These are phyloP conservation scores for Troides aeacus DNA, from an alignment of 2,888 invertebrate genomes.

Conservation along the genomic window DNA sequence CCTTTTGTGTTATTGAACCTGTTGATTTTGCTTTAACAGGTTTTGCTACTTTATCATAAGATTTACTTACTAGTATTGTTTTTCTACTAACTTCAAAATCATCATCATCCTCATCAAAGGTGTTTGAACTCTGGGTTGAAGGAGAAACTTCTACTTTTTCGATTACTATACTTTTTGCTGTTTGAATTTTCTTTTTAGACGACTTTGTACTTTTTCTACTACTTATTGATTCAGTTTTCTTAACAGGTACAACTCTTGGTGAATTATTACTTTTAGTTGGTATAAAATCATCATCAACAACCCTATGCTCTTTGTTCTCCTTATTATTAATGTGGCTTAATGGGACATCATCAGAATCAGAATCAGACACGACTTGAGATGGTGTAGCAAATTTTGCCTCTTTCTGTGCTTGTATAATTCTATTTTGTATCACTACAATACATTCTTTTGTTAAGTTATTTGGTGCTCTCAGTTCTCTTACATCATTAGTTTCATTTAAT, in stretches of 20 bases:
- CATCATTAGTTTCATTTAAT: slow-evolving; percentile 6
- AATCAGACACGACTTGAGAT: slow-evolving; percentile 56
- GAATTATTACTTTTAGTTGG: slow-evolving; percentile 35
- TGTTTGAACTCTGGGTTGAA: slow-evolving; percentile 45
- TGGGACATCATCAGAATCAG: slow-evolving; percentile 65
- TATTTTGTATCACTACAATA: slow-evolving; percentile 68
- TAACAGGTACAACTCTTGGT: slow-evolving; percentile 3
- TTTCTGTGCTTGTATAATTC: slow-evolving; percentile 51
- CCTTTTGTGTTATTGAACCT: slow-evolving; percentile 67
- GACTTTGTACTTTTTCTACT: slow-evolving; percentile 9
- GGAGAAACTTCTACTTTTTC: slow-evolving; percentile 25
- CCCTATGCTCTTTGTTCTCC: slow-evolving; percentile 30
- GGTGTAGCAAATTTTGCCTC: slow-evolving; percentile 31
- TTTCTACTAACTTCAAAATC: slow-evolving; percentile 58
- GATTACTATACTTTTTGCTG: slow-evolving; percentile 27
- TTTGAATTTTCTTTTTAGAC: background rate
- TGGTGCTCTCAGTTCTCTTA: slow-evolving; percentile 46
- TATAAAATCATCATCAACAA: slow-evolving; percentile 51
- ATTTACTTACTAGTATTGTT: slow-evolving; percentile 62
- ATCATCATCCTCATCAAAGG: slow-evolving; percentile 53
- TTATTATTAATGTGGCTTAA: slow-evolving; percentile 50
- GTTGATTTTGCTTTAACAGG: slow-evolving; percentile 67
- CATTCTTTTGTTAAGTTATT: slow-evolving; percentile 70
- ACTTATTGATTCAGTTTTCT: slow-evolving; percentile 13
- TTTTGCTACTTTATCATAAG: slow-evolving; percentile 60